A percentile compares a stretch with the other conserved stretches of the same genome.
These are phyloP conservation scores for Leptura quadrifasciata DNA, from an alignment of 2,888 invertebrate species.

Conservation along the genomic window DNA sequence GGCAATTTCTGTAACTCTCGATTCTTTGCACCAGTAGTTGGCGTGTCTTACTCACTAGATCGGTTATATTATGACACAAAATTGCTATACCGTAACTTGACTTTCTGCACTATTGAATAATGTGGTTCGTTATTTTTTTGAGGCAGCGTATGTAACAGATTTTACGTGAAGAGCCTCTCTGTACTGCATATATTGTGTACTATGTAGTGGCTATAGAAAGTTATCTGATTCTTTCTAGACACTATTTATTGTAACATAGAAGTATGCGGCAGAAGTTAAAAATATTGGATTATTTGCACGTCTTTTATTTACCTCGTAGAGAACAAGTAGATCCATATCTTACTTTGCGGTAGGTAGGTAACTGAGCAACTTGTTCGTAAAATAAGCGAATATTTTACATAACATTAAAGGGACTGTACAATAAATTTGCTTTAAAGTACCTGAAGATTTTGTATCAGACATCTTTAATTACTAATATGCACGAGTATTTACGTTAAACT, in stretches of 20 bases:
- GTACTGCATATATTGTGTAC: background rate
- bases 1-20: too few relatives aligned
- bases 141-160: background rate
- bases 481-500: background rate
- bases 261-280: slow-evolving; percentile 15
- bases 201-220: background rate
- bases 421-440: slow-evolving; percentile 5
- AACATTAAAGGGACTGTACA: background rate
- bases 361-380: slow-evolving; percentile 17
- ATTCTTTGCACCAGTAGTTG: too few relatives aligned
- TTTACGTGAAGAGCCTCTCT: background rate
- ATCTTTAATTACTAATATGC: slow-evolving; percentile 5
- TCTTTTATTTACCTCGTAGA: slow-evolving; percentile 19
- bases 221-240: slow-evolving; percentile 30
- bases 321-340: slow-evolving; percentile 26
- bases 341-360: slow-evolving; percentile 24
- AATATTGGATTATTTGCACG: slow-evolving; percentile 24
- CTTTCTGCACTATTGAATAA: too few relatives aligned
- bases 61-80: too few relatives aligned
- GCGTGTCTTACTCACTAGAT: too few relatives aligned
- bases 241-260: slow-evolving; percentile 19
- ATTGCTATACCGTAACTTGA: too few relatives aligned
- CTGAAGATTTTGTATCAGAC: background rate
- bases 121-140: background rate
- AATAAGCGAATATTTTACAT: slow-evolving; percentile 19